These are phyloP conservation scores for Uropetala carovei DNA, from an alignment of 2,888 invertebrate species.

Conservation along the genomic window DNA sequence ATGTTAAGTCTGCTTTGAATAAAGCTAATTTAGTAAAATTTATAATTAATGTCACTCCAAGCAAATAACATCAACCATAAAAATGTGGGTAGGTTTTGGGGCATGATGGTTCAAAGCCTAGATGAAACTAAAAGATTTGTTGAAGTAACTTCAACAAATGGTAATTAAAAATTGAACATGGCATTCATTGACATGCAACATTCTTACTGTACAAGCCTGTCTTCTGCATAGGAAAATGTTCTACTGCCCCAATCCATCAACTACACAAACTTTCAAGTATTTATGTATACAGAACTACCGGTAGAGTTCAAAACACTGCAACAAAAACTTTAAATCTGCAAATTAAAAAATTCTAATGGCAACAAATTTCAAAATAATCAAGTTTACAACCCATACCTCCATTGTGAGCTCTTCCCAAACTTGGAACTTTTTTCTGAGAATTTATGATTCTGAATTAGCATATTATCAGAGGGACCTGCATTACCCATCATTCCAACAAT, in stretches of 20 bases:
- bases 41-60: constrained; percentile 26
- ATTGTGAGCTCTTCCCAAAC: background rate
- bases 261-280: background rate
- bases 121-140: background rate
- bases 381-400: background rate
- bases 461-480: constrained; percentile 2
- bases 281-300: background rate
- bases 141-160: constrained; percentile 5
- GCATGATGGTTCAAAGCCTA: background rate
- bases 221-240: background rate
- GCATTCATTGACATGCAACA: constrained; percentile 16
- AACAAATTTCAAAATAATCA: background rate
- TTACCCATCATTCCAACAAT: constrained; percentile 10
- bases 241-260: background rate
- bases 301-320: background rate
- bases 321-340: background rate
- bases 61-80: constrained; percentile 24
- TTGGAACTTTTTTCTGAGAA: background rate
- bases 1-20: background rate
- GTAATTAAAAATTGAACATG: constrained; percentile 16
- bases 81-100: background rate
- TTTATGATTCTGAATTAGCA: constrained; percentile 14
- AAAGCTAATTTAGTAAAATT: background rate
- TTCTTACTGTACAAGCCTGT: constrained; percentile 15
- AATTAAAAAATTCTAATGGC: constrained; percentile 8